Percentiles rank a stretch among this genome's conserved stretches.
These are phyloP conservation scores for Bombus ignitus DNA, from an alignment of 1,140 invertebrate species.

Conservation along the genomic window DNA sequence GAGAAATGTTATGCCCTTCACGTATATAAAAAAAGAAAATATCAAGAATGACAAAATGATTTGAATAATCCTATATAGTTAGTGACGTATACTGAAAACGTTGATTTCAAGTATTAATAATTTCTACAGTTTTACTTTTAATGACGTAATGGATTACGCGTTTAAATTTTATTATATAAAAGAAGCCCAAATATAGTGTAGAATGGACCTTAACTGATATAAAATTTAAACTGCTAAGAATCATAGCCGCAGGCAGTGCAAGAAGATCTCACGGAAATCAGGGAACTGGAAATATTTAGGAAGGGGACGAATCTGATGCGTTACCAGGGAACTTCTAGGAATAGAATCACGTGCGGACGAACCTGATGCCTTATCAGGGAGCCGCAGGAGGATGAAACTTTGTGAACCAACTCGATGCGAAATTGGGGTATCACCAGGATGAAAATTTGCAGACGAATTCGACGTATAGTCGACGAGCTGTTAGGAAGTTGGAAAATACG, in stretches of 20 bases:
- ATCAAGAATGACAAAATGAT: too few relatives aligned
- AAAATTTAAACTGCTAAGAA: neutral
- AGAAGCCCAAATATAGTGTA: too few relatives aligned
- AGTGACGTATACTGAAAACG: too few relatives aligned
- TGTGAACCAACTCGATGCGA: neutral
- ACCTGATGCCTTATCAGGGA: neutral
- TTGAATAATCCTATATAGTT: too few relatives aligned
- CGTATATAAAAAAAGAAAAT: too few relatives aligned
- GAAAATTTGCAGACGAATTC: neutral
- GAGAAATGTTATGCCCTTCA: too few relatives aligned
- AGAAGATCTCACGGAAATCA: neutral
- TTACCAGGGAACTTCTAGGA: neutral
- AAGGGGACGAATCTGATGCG: neutral
- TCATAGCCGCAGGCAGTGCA: neutral
- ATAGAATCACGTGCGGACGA: neutral
- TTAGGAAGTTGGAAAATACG: neutral
- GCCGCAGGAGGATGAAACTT: slow-evolving; percentile 5
- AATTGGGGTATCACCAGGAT: neutral
- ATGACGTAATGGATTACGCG: too few relatives aligned
- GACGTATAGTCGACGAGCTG: neutral
- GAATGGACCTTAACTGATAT: too few relatives aligned
- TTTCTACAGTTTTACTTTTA: too few relatives aligned
- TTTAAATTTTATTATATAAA: too few relatives aligned
- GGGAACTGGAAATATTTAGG: neutral
- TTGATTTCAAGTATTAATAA: too few relatives aligned